phyloP scores from a whole-genome alignment of 2,888 invertebrate genomes.

The Vannuccia rotundouncinata region DNA sequence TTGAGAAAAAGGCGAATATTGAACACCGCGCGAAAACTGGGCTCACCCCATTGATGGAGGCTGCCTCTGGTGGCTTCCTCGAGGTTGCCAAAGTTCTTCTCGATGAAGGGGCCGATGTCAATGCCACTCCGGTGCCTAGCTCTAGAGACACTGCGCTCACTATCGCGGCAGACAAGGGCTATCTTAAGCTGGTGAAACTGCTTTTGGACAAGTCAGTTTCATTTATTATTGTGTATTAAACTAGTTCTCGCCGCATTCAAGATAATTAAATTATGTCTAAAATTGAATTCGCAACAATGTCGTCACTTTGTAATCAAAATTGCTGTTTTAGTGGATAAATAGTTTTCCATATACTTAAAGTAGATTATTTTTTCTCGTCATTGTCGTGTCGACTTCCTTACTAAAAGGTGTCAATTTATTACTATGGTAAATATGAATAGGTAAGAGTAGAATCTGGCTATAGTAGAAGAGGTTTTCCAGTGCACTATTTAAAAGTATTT shows the following conservation, averaged over 20 bases:
- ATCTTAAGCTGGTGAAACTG: conserved; percentile 68
- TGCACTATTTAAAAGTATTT: no score
- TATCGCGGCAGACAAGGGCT: conserved; percentile 98
- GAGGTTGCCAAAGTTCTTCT: conserved; percentile 91
- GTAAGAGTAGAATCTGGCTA: no score
- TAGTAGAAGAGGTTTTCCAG: no score
- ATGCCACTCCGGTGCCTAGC: conserved; percentile 94
- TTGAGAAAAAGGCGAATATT: conserved; percentile 93
- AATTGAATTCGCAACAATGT: no score
- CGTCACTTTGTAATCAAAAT: no score
- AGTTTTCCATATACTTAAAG: no score
- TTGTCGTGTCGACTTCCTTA: no score
- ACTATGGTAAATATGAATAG: no score
- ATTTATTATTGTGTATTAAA: conserved; percentile 55
- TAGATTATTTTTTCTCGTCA: no score
- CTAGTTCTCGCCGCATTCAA: conserved; percentile 33
- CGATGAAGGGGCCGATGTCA: conserved; percentile 94
- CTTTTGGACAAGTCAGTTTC: conserved; percentile 53
- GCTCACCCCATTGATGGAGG: conserved; percentile 96
- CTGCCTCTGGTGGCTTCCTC: conserved; percentile 96
- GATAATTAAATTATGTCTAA: conserved; percentile 36
- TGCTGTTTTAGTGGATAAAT: no score
- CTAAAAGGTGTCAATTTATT: no score
- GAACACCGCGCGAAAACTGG: conserved; percentile 99
- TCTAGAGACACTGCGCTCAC: conserved; percentile 95